A percentile compares a stretch with the other conserved stretches of the same genome.
These are phyloP conservation scores for Drosophila seguyi DNA, from an alignment of 1,140 invertebrate genomes.

Conservation along the genomic window DNA sequence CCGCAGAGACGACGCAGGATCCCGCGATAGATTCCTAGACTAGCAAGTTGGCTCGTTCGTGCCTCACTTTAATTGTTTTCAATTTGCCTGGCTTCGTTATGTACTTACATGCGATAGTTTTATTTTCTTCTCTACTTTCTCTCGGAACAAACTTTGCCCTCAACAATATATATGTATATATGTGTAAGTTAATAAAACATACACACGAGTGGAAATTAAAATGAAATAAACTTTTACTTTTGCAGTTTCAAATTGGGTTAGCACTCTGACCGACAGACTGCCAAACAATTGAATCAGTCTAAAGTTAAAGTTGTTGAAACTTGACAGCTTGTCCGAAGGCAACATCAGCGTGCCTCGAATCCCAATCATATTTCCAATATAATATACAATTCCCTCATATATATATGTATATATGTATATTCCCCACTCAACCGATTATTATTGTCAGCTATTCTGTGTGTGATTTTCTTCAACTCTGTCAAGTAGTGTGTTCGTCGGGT, in stretches of 20 bases:
- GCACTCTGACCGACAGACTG: constrained; percentile 65
- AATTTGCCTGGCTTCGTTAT: constrained; percentile 45
- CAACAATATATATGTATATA: constrained; percentile 15
- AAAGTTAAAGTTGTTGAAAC: constrained; percentile 51
- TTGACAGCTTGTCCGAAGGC: constrained; percentile 70
- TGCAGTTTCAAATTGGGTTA: constrained; percentile 66
- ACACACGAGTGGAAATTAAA: constrained; percentile 28
- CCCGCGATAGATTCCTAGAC: constrained; percentile 9
- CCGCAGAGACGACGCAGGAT: constrained; percentile 41
- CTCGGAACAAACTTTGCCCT: constrained; percentile 24
- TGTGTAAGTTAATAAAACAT: constrained; percentile 26
- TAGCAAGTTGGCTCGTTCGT: constrained; percentile 35
- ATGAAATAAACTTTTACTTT: constrained; percentile 63
- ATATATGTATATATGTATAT: not conserved
- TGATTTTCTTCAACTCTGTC: constrained; percentile 30
- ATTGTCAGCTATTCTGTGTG: constrained; percentile 29
- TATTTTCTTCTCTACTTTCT: not conserved
- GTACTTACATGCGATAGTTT: constrained; percentile 42
- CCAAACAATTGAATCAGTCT: constrained; percentile 68
- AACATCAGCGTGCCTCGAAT: constrained; percentile 38
- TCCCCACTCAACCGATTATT: constrained; percentile 16
- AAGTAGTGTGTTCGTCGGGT: constrained; percentile 9
- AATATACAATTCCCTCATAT: not conserved
- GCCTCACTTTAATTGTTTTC: constrained; percentile 66
- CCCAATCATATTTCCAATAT: constrained; percentile 22